Percentiles rank a stretch among this genome's conserved stretches.
Evolutionary conservation across 2,888 invertebrate genomes (phyloP).

Genomic region (Antheraea yamamai): DNA sequence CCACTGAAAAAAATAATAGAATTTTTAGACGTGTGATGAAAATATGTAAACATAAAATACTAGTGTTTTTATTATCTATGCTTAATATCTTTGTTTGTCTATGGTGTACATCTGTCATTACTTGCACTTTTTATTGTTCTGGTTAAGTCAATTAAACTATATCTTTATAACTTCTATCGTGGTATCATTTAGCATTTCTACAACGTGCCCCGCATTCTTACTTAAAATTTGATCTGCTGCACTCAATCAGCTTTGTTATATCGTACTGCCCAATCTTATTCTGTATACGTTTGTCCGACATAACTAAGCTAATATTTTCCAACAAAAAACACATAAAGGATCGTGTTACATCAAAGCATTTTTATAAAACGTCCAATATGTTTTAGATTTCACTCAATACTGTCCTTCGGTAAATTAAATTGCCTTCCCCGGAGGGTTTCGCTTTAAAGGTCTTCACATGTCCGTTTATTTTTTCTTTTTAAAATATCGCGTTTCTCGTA

Average conservation of each 20-base stretch:
- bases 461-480: conserved; percentile 60
- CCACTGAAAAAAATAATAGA: neutral
- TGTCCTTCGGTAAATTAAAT: conserved; percentile 75
- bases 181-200: no score
- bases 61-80: no score
- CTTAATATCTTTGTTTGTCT: no score
- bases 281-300: conserved; percentile 26
- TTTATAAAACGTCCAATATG: conserved; percentile 69
- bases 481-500: conserved; percentile 73
- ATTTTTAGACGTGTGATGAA: no score
- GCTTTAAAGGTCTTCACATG: conserved; percentile 76
- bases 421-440: conserved; percentile 56
- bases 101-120: no score
- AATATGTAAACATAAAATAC: no score
- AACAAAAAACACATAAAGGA: conserved; percentile 42
- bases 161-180: no score
- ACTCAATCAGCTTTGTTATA: neutral
- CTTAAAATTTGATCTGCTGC: neutral
- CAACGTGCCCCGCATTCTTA: neutral
- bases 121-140: no score
- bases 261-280: conserved; percentile 3
- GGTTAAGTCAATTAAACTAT: no score
- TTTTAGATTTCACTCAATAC: conserved; percentile 76
- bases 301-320: conserved; percentile 59
- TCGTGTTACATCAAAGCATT: conserved; percentile 74